A percentile compares a stretch with the other conserved stretches of the same genome.
These are phyloP conservation scores for Protobothrops mucrosquamatus DNA, from an alignment of 2,113 vertebrate genomes.

Conservation along the genomic window DNA sequence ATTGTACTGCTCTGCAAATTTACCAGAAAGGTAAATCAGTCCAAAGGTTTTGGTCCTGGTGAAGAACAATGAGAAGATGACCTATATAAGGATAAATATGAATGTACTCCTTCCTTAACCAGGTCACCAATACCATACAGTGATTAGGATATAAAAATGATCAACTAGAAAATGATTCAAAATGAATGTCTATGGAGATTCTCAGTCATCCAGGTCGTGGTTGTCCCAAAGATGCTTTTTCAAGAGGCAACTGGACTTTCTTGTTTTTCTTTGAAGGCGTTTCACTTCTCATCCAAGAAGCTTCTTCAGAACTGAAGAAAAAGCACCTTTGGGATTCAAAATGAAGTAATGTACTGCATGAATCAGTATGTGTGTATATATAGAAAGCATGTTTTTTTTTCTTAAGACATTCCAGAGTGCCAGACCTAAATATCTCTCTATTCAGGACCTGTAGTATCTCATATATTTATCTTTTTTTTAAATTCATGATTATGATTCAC, in stretches of 20 bases:
- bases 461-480: not conserved
- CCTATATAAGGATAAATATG: not conserved
- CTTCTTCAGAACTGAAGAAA: too few species aligned
- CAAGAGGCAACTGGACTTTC: too few species aligned
- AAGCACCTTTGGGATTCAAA: too few species aligned
- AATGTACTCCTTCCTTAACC: not conserved
- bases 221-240: too few species aligned
- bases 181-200: too few species aligned
- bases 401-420: not conserved
- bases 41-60: not conserved
- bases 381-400: not conserved
- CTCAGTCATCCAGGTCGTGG: too few species aligned
- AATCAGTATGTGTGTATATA: not conserved
- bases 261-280: too few species aligned
- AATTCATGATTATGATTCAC: not conserved
- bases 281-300: too few species aligned
- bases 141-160: not conserved
- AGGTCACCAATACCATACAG: not conserved
- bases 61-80: not conserved
- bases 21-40: not conserved
- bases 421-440: not conserved
- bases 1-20: not conserved
- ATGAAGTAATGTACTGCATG: not conserved
- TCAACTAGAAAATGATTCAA: not conserved
- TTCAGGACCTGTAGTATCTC: not conserved